Evolutionary conservation across 2,888 invertebrate species (phyloP), one percentile per base, ranked within the genome.

Genomic region (Aelia acuminata): DNA sequence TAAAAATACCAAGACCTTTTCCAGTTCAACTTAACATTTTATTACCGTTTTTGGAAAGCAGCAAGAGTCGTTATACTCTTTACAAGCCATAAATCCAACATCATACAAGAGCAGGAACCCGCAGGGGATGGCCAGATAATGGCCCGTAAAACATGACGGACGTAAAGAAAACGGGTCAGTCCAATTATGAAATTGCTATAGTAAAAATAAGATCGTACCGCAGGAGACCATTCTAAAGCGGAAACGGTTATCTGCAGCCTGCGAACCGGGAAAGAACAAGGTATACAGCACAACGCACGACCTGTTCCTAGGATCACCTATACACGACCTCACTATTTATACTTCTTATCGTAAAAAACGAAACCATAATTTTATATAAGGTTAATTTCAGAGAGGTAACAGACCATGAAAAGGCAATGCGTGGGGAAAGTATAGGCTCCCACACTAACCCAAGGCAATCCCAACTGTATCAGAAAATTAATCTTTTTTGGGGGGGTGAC

Each of bases 331-430:
- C 31, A 50, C 85, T 85, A 85, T 85, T 84, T 84, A 84, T 84
- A 48, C 26, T 48, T 53, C 49, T 85, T 85, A 85, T 85, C 85
- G 53, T 35, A 22, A 35, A 85, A 50, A 49, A 50, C 26, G 26
- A 49, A 20, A 35, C 85, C 48, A 85, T 50, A 84, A 84, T 31
- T 85, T 85, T 85, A 85, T 85, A 49, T 85, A 85, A 85, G 49
- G 50, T 85, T 50, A 53, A 85, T 85, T 85, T 85, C 49, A 35
- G 11, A 75, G 50, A 85, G 85, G 31, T 35, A 31, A 35, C 85
- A 50, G 50, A 85, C 20, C 85, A 50, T 85, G 85, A 85, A 85
- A 50, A 85, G 53, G 85, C 31, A 35, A 85, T 35, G 35, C 85
- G 35, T 50, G 50, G 85, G 35, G 85, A 85, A 85, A 85, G 85